Evolutionary conservation across 2,888 invertebrate species (phyloP).

Genomic region (Suillia variegata): DNA sequence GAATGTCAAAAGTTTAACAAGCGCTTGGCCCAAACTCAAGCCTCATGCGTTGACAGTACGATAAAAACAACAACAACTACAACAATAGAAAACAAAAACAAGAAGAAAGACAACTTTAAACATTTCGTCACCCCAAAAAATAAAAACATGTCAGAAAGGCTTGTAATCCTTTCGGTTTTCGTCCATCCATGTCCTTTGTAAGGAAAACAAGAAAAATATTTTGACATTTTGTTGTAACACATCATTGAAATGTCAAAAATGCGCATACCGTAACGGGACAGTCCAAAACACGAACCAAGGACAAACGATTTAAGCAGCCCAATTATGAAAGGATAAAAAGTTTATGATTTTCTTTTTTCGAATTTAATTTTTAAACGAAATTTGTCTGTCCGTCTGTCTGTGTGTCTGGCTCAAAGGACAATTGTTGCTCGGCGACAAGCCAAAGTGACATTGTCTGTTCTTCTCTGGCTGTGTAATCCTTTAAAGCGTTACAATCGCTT

Average conservation of each 20-base stretch:
- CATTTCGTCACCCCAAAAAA: too few relatives aligned
- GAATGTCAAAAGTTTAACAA: too few relatives aligned
- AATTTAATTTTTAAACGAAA: background rate
- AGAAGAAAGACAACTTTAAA: conserved; percentile 14
- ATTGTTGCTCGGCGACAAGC: background rate
- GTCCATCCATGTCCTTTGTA: background rate
- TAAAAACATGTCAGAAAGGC: background rate
- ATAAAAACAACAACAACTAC: conserved; percentile 27
- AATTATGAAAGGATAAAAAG: conserved; percentile 1
- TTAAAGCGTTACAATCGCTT: background rate
- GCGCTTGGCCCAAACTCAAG: too few relatives aligned
- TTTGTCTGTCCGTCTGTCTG: background rate
- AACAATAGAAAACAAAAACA: conserved; percentile 14
- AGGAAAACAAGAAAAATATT: background rate
- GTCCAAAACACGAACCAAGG: background rate
- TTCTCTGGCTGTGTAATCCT: background rate
- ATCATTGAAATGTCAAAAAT: background rate
- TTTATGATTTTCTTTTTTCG: too few relatives aligned
- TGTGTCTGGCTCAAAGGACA: background rate
- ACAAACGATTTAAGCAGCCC: conserved; percentile 1
- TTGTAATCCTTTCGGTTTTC: background rate
- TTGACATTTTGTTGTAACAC: conserved; percentile 1
- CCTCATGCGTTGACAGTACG: too few relatives aligned
- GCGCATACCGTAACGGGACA: background rate
- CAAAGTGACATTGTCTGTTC: background rate